Conservation (phyloP, 2,888 invertebrate species). For the Stenodema calcarata region DNA sequence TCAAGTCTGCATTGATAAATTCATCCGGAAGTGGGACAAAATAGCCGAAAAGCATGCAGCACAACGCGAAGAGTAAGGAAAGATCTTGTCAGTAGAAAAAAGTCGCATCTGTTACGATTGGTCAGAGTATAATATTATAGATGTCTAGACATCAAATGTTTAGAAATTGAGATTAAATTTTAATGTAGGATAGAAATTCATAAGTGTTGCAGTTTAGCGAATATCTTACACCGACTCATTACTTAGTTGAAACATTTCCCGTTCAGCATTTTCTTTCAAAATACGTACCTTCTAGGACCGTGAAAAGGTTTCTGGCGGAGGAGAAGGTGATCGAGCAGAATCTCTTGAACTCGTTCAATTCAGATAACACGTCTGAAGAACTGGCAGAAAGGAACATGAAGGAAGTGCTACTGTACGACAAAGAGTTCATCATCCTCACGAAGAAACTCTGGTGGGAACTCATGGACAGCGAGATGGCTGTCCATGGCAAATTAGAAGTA, state of each 20-base stretch:
- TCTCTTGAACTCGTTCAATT: conserved; percentile 1
- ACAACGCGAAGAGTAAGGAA: neutral
- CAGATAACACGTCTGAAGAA: conserved; percentile 27
- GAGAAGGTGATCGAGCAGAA: neutral
- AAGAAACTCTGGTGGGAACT: conserved; percentile 43
- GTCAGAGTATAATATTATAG: too few species aligned
- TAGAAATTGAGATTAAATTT: too few species aligned
- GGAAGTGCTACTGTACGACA: conserved; percentile 33
- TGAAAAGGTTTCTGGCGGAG: neutral
- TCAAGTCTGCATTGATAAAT: conserved; percentile 24
- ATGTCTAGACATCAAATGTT: too few species aligned
- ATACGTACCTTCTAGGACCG: neutral
- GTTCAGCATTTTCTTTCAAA: too few species aligned
- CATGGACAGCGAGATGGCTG: conserved; percentile 29
- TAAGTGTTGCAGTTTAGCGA: too few species aligned
- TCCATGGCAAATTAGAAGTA: conserved; percentile 31
- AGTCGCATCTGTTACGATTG: too few species aligned
- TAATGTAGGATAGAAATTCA: too few species aligned
- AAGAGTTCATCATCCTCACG: conserved; percentile 32
- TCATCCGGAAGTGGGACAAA: neutral
- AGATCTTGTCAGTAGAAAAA: too few species aligned
- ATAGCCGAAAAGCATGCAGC: neutral
- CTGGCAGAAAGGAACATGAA: conserved; percentile 37
- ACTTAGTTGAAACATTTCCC: too few species aligned
- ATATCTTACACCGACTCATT: too few species aligned